A percentile compares a stretch with the other conserved stretches of the same genome.
phyloP scores from a whole-genome alignment of 2,888 invertebrate species.

The Hydriomena furcata region DNA sequence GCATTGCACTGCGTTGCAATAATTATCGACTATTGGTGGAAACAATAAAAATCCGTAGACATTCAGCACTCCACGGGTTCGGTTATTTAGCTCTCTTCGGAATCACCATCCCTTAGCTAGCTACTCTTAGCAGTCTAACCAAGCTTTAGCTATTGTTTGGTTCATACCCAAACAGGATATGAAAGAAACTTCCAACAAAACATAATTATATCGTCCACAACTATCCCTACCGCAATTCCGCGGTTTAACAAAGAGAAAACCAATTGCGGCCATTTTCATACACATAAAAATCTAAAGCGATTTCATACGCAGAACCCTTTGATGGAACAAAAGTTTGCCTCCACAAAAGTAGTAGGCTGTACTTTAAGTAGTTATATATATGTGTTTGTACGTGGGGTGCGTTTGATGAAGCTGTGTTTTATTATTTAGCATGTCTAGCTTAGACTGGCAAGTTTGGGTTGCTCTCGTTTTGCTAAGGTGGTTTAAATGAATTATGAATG shows the following conservation, averaged over 20 bases:
- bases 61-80: too few relatives aligned
- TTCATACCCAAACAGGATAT: too few relatives aligned
- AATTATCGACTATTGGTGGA: too few relatives aligned
- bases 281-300: slow-evolving; percentile 24
- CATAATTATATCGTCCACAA: not conserved
- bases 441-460: slow-evolving; percentile 4
- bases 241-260: slow-evolving; percentile 20
- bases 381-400: slow-evolving; percentile 30
- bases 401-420: slow-evolving; percentile 33
- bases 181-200: not conserved
- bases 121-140: too few relatives aligned
- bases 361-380: slow-evolving; percentile 1
- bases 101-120: too few relatives aligned
- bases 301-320: slow-evolving; percentile 24
- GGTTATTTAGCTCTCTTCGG: too few relatives aligned
- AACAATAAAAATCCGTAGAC: too few relatives aligned
- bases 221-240: slow-evolving; percentile 3
- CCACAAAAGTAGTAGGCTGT: slow-evolving; percentile 2
- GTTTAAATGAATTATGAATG: too few relatives aligned
- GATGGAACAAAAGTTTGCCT: slow-evolving; percentile 25
- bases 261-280: slow-evolving; percentile 23
- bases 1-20: too few relatives aligned
- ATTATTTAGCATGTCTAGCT: slow-evolving; percentile 31
- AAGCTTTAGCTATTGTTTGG: too few relatives aligned
- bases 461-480: not conserved